Base-by-base conservation (phyloP, 2,797 vertebrate species). In the Tolypeutes matacus region DNA sequence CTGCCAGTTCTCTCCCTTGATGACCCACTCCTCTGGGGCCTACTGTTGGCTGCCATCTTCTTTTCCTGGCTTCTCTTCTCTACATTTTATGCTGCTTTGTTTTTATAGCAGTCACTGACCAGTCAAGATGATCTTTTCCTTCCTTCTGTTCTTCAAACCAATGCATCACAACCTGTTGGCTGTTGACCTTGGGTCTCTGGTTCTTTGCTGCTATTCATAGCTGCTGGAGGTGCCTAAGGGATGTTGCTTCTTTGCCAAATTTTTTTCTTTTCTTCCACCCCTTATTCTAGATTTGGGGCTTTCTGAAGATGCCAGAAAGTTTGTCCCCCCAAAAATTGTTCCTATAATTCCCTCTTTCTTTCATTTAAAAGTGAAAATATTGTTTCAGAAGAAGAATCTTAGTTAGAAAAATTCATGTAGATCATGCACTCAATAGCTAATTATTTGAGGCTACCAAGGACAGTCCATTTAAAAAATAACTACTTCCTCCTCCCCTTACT, bases 331-430 rank as follows among this genome's bases (percentile, higher is more conserved):
- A 81, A 84, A 81, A 86, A 69, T 34, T 72, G 39, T 93, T 85
- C 42, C 85, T 95, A 31, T 94, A 90, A 78, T 49, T 67, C 11
- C 56, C 27, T 31, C 14, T 92, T 39, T 84, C 36, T 89, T 46
- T 94, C 60, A 31, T 51, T 95, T 89, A 90, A 95, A 92, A 78
- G 21, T 77, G 69, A 96, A 91, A 93, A 69, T 80, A 65, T 85
- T 86, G 8, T 58, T 87, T 67, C 72, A 34, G 39, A 91, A 39
- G 49, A 93, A 81, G 36, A 89, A 69, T 78, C 70, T 91, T 95
- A 73, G 27, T 83, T 95, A 91, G 93, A 75, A 89, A 91, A 95
- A 53, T 87, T 81, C 56, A 94, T 9, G 34, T 51, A 81, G 34
- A 49, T 75, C n/a, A 89, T 31, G 65, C 51, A 42, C 13, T 83